These are phyloP conservation scores for Sebastes oblongus DNA, from an alignment of 2,797 vertebrate species.

Conservation along the genomic window DNA sequence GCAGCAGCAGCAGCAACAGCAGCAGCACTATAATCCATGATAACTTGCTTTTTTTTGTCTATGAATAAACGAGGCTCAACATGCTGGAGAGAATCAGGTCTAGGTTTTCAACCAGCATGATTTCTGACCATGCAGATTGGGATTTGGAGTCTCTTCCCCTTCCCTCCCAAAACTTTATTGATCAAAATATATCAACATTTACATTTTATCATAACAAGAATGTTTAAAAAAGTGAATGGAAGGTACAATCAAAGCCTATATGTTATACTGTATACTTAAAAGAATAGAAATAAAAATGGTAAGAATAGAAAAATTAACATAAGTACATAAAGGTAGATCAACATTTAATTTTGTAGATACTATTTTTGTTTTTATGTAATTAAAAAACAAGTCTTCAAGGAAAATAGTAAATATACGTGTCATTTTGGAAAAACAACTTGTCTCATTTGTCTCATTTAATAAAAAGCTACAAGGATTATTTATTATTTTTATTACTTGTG, in stretches of 20 bases:
- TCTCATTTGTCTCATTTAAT: too few species aligned
- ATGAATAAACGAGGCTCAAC: conserved; percentile 38
- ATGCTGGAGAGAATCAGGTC: conserved; percentile 26
- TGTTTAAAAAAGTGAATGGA: not conserved
- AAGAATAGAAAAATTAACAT: not conserved
- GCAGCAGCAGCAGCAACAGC: conserved; percentile 21
- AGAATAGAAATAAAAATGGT: too few species aligned
- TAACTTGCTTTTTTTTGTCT: conserved; percentile 17
- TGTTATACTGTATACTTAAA: too few species aligned
- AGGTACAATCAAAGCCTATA: not conserved
- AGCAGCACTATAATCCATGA: conserved; percentile 45
- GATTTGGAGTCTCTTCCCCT: not conserved
- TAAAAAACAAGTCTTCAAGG: too few species aligned
- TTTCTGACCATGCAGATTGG: conserved; percentile 23
- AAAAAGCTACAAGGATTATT: not conserved
- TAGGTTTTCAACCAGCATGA: conserved; percentile 13
- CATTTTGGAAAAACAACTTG: too few species aligned
- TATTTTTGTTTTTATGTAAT: not conserved
- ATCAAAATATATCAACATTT: not conserved
- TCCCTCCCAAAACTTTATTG: not conserved
- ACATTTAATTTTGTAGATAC: not conserved
- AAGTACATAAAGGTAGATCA: not conserved
- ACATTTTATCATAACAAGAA: not conserved
- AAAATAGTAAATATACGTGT: too few species aligned
- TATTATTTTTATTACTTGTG: not conserved